These are phyloP conservation scores for Osmerus eperlanus DNA, from an alignment of 2,113 vertebrate genomes.

Conservation along the genomic window DNA sequence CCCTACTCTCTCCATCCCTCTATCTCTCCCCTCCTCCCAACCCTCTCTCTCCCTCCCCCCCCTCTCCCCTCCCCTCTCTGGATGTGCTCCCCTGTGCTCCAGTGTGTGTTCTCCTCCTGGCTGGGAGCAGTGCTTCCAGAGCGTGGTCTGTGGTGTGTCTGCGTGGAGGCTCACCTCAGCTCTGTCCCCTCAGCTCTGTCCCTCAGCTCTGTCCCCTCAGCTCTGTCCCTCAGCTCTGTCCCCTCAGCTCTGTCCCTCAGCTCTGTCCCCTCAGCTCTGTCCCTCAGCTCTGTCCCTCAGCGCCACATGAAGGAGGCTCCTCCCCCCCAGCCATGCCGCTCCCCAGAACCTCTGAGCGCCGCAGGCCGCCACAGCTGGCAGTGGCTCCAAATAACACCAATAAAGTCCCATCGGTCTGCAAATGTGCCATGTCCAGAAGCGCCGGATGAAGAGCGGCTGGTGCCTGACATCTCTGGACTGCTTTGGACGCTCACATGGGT, in stretches of 20 bases:
- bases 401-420: conserved; percentile 54
- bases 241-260: conserved; percentile 9
- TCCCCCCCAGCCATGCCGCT: conserved; percentile 38
- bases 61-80: conserved; percentile 5
- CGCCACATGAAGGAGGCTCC: conserved; percentile 62
- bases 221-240: conserved; percentile 10
- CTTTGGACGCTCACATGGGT: too few species aligned
- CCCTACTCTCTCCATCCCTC: not conserved
- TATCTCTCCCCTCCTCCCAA: not conserved
- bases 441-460: conserved; percentile 50
- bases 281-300: conserved; percentile 42
- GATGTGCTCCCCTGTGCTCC: not conserved
- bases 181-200: conserved; percentile 9
- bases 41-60: not conserved
- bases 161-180: conserved; percentile 36
- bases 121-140: conserved; percentile 32
- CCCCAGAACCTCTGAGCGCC: conserved; percentile 52
- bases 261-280: conserved; percentile 13
- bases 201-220: conserved; percentile 43
- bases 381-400: conserved; percentile 68
- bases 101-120: conserved; percentile 7
- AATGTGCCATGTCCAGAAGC: conserved; percentile 53
- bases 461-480: too few species aligned
- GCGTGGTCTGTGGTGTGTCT: conserved; percentile 10
- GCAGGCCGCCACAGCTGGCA: conserved; percentile 63